A percentile compares a stretch with the other conserved stretches of the same genome.
These are phyloP conservation scores for Eulemur mongoz DNA, from an alignment of 2,797 vertebrate genomes.

Conservation along the genomic window DNA sequence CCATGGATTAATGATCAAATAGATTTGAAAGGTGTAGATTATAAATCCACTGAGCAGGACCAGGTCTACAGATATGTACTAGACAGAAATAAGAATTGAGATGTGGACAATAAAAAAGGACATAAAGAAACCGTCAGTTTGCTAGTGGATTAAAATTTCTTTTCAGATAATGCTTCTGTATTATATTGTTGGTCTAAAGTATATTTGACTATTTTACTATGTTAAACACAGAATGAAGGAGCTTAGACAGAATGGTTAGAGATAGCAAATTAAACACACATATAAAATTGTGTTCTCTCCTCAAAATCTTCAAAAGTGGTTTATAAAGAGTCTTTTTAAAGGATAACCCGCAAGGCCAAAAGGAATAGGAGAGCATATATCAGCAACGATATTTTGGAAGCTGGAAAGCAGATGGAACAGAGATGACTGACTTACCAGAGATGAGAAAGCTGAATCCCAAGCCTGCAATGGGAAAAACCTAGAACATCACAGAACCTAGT, in stretches of 20 bases:
- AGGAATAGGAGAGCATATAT: neutral
- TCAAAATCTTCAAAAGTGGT: neutral
- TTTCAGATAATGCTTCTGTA: neutral
- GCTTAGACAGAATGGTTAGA: neutral
- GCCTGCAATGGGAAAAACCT: neutral
- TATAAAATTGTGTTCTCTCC: neutral
- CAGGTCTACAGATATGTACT: neutral
- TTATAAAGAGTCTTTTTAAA: conserved; percentile 17
- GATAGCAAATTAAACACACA: conserved; percentile 17
- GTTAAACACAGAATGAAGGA: neutral
- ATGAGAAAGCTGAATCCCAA: neutral
- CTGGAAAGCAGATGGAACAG: neutral
- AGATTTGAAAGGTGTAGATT: conserved; percentile 1
- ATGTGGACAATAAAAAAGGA: neutral
- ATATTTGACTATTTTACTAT: conserved; percentile 33
- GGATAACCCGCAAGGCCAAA: neutral
- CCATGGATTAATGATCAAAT: neutral
- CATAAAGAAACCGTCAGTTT: conserved; percentile 16
- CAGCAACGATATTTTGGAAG: neutral
- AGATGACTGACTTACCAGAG: neutral
- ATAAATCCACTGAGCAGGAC: neutral
- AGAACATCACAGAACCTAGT: neutral
- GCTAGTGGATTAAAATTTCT: conserved; percentile 21
- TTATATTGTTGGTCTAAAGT: neutral
- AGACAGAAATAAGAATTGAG: neutral